Percentiles rank a stretch among this genome's conserved stretches.
phyloP scores from a whole-genome alignment of 2,888 invertebrate species.

The Reticulitermes lucifugus region DNA sequence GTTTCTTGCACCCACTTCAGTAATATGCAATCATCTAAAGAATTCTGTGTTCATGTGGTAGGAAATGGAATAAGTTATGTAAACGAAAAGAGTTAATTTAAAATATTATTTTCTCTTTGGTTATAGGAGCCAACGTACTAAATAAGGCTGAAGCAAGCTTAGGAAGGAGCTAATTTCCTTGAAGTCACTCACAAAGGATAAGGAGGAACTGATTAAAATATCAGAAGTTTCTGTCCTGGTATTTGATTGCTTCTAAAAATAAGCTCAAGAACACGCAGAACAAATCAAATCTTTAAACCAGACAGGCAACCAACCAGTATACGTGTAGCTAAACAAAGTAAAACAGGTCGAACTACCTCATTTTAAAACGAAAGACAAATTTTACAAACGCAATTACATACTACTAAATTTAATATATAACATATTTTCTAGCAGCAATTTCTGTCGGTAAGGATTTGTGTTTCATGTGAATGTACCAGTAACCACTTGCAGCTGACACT shows the following conservation, averaged over 20 bases:
- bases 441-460: too few species aligned
- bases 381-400: too few species aligned
- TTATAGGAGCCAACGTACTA: background rate
- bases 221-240: background rate
- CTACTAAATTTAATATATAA: too few species aligned
- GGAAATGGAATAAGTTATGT: background rate
- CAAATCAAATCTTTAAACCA: background rate
- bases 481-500: too few species aligned
- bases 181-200: background rate
- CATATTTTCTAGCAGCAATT: too few species aligned
- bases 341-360: background rate
- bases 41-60: background rate
- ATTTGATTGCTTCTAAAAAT: background rate
- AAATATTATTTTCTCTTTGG: background rate
- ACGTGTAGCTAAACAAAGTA: too few species aligned
- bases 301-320: too few species aligned
- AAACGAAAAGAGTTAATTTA: background rate
- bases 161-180: slow-evolving; percentile 12
- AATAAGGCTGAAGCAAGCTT: background rate
- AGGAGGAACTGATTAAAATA: background rate
- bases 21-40: background rate
- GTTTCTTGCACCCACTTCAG: too few species aligned
- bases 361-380: background rate
- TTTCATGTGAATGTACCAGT: too few species aligned
- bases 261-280: background rate